Evolutionary conservation across 2,888 invertebrate genomes (phyloP).

Genomic region (Spisula solida): DNA sequence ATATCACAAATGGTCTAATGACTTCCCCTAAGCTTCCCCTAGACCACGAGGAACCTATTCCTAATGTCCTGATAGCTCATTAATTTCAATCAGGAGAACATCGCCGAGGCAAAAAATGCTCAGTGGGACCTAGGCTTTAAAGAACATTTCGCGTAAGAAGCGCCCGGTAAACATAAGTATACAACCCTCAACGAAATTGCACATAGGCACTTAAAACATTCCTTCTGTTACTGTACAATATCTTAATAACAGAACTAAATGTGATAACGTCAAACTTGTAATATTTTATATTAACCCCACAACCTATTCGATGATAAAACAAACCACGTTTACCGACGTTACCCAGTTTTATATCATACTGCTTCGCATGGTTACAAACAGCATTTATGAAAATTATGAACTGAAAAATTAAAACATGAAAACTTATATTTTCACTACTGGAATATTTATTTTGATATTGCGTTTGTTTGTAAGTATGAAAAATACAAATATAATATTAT

Average conservation of each 20-base stretch:
- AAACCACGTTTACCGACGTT: neutral
- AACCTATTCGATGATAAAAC: neutral
- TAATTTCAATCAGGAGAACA: too few relatives aligned
- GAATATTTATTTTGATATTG: neutral
- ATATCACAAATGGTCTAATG: too few relatives aligned
- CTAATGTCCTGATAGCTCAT: too few relatives aligned
- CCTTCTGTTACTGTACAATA: neutral
- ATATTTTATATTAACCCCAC: neutral
- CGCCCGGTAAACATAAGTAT: neutral
- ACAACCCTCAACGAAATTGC: neutral
- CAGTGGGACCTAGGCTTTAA: too few relatives aligned
- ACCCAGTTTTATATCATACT: neutral
- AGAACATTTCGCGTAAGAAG: too few relatives aligned
- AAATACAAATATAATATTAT: neutral
- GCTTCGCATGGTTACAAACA: neutral
- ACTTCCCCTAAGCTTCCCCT: too few relatives aligned
- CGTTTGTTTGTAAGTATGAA: neutral
- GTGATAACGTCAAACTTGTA: constrained; percentile 8
- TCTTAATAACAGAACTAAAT: neutral
- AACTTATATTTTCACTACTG: neutral
- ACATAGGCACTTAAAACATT: neutral
- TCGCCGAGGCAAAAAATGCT: too few relatives aligned
- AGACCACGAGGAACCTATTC: too few relatives aligned
- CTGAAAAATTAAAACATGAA: neutral
- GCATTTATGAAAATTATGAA: neutral